Evolutionary conservation across 2,113 vertebrate genomes (phyloP).

Genomic region (Desmodus rotundus): DNA sequence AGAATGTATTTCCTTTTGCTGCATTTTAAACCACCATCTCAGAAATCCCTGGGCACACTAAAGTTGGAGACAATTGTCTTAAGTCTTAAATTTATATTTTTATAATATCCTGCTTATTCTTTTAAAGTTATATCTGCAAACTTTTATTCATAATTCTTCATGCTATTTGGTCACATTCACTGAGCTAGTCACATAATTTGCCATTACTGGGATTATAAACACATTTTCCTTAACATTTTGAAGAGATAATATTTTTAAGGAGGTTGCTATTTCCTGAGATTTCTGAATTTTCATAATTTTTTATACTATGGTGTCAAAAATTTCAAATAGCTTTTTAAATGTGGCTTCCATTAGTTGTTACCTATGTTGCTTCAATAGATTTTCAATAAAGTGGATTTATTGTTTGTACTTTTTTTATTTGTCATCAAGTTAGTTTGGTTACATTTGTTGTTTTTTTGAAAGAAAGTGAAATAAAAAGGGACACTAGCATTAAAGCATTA

Average conservation of each 20-base stretch:
- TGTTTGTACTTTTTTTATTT: not conserved
- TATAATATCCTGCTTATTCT: not conserved
- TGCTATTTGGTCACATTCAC: not conserved
- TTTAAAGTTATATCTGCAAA: not conserved
- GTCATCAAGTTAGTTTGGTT: not conserved
- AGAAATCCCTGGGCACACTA: not conserved
- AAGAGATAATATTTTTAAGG: constrained; percentile 33
- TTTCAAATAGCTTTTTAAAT: constrained; percentile 30
- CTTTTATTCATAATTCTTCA: not conserved
- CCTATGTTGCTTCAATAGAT: not conserved
- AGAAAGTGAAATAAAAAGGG: not conserved
- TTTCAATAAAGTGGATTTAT: not conserved
- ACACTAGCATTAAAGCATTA: not conserved
- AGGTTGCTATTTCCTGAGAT: not conserved
- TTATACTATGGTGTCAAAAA: constrained; percentile 17
- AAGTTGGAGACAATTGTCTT: not conserved
- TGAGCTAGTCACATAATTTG: constrained; percentile 27
- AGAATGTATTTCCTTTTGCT: not conserved
- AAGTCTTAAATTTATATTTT: not conserved
- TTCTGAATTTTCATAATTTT: constrained; percentile 51
- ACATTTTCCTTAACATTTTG: constrained; percentile 31
- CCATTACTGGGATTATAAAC: constrained; percentile 14
- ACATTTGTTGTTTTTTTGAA: not conserved
- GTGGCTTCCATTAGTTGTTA: not conserved
- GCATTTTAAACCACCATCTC: not conserved